phyloP scores from a whole-genome alignment of 2,113 vertebrate species.

The Tiliqua scincoides region DNA sequence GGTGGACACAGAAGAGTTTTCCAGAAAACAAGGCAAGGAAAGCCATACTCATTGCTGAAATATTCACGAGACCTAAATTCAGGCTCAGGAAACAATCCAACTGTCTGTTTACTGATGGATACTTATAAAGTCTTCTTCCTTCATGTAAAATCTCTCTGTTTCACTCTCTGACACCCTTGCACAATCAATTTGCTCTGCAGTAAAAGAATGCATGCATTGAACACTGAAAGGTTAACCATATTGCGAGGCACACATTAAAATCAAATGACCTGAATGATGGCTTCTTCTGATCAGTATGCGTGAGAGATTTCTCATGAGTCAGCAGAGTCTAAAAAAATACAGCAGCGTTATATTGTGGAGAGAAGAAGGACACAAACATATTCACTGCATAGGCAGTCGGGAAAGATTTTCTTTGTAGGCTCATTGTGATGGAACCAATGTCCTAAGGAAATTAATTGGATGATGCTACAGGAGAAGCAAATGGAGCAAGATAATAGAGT shows the following conservation, averaged over 20 bases:
- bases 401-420: neutral
- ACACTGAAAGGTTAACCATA: constrained; percentile 25
- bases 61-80: neutral
- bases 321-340: neutral
- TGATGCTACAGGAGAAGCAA: constrained; percentile 7
- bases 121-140: neutral
- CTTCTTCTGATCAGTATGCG: constrained; percentile 29
- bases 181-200: neutral
- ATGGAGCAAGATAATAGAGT: constrained; percentile 13
- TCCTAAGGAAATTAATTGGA: constrained; percentile 18
- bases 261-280: constrained; percentile 34
- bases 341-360: neutral
- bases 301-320: constrained; percentile 16
- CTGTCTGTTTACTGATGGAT: neutral
- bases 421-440: constrained; percentile 34
- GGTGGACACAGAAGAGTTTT: neutral
- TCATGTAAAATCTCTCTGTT: neutral
- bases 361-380: neutral
- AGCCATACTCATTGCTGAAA: neutral
- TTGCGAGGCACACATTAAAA: constrained; percentile 14
- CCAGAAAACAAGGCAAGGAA: neutral
- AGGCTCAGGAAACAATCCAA: neutral
- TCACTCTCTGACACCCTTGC: neutral
- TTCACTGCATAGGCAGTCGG: neutral
- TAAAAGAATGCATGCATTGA: neutral